Percentiles rank a stretch among this genome's conserved stretches.
Evolutionary conservation across 2,888 invertebrate species (phyloP).

Genomic region (Scaptomyza polygonia): DNA sequence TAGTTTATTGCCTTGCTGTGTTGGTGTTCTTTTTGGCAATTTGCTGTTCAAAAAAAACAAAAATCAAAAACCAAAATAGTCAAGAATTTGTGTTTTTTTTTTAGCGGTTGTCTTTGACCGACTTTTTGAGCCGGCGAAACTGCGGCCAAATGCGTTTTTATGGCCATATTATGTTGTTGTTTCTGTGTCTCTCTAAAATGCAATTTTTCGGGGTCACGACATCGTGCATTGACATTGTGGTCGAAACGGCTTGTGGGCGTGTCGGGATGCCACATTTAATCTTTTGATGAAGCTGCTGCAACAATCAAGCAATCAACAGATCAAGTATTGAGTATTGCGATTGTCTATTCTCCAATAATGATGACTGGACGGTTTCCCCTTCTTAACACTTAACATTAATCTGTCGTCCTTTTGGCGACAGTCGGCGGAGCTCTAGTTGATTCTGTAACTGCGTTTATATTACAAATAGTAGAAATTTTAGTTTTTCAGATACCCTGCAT

Average conservation of each 20-base stretch:
- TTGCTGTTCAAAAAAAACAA: slow-evolving; percentile 20
- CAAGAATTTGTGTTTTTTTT: slow-evolving; percentile 62
- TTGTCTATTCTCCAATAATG: slow-evolving; percentile 4
- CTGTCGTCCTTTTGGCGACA: slow-evolving; percentile 24
- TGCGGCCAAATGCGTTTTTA: slow-evolving; percentile 33
- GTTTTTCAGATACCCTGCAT: slow-evolving; percentile 3
- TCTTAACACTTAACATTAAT: background rate
- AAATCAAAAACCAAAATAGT: slow-evolving; percentile 14
- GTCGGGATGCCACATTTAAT: background rate
- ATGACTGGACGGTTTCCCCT: slow-evolving; percentile 33
- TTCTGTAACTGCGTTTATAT: no score
- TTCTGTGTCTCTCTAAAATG: background rate
- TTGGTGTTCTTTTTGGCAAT: slow-evolving; percentile 17
- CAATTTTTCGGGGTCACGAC: slow-evolving; percentile 26
- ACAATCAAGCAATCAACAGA: no score
- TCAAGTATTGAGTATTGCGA: background rate
- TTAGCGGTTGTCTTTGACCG: slow-evolving; percentile 76
- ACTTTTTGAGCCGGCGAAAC: slow-evolving; percentile 46
- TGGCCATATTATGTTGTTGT: background rate
- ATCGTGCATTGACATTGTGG: slow-evolving; percentile 21
- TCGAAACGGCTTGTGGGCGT: background rate
- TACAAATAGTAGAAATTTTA: no score
- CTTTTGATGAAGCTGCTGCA: slow-evolving; percentile 1
- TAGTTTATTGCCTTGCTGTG: slow-evolving; percentile 25
- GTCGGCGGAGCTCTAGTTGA: slow-evolving; percentile 17